phyloP scores from a whole-genome alignment of 2,888 invertebrate genomes.

The Synanthedon vespiformis region DNA sequence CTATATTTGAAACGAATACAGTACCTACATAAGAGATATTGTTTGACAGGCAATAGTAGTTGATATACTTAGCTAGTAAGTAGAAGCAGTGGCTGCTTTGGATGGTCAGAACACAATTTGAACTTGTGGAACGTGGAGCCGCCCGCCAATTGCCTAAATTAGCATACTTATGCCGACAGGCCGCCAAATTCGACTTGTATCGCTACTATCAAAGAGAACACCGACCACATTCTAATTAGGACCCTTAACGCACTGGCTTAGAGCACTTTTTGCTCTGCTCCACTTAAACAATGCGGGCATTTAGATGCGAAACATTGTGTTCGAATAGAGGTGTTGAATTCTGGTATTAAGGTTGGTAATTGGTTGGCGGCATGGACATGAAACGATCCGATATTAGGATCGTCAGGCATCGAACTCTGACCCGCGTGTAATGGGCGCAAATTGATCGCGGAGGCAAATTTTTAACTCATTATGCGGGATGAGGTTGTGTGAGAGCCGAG shows the following conservation, averaged over 20 bases:
- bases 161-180: slow-evolving; percentile 51
- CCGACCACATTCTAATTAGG: slow-evolving; percentile 22
- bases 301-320: not conserved
- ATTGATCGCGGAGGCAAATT: slow-evolving; percentile 49
- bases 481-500: not conserved
- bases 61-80: too few relatives aligned
- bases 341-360: slow-evolving; percentile 10
- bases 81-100: too few relatives aligned
- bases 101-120: too few relatives aligned
- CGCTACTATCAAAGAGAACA: slow-evolving; percentile 35
- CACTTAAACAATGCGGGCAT: slow-evolving; percentile 1
- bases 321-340: slow-evolving; percentile 13
- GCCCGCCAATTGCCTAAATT: slow-evolving; percentile 51
- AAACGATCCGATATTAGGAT: slow-evolving; percentile 3
- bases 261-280: slow-evolving; percentile 12
- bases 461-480: slow-evolving; percentile 33
- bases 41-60: too few relatives aligned
- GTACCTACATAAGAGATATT: too few relatives aligned
- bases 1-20: too few relatives aligned
- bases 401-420: slow-evolving; percentile 42
- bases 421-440: slow-evolving; percentile 47
- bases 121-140: slow-evolving; percentile 17
- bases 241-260: slow-evolving; percentile 11
- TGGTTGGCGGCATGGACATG: not conserved
- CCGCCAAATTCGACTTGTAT: slow-evolving; percentile 49